These are phyloP conservation scores for Meiosimyza decipiens DNA, from an alignment of 2,888 invertebrate genomes.

Conservation along the genomic window DNA sequence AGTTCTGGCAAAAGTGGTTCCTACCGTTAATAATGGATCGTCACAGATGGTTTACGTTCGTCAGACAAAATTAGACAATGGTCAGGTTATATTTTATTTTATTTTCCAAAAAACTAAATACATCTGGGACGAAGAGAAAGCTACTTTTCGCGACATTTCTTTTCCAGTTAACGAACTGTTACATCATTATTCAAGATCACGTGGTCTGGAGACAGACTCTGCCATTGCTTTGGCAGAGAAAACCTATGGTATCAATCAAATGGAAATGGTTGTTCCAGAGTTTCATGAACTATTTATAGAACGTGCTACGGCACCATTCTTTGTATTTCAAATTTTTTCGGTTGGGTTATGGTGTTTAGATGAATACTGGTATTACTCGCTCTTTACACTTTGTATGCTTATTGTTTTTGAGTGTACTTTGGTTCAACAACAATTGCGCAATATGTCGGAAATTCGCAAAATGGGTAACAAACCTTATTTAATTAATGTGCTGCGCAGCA, in stretches of 20 bases:
- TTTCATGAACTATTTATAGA: slow-evolving; percentile 97
- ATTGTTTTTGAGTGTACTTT: slow-evolving; percentile 97
- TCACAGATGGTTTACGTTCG: slow-evolving; percentile 90
- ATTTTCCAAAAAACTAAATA: slow-evolving; percentile 98
- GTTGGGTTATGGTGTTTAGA: slow-evolving; percentile 99
- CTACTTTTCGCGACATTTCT: slow-evolving; percentile 81
- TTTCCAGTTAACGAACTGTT: slow-evolving; percentile 84
- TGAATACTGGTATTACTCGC: slow-evolving; percentile 98
- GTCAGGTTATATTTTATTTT: slow-evolving; percentile 77
- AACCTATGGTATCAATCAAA: slow-evolving; percentile 89
- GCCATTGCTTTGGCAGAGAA: slow-evolving; percentile 80
- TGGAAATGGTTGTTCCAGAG: slow-evolving; percentile 92
- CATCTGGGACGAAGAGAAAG: slow-evolving; percentile 85
- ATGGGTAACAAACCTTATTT: slow-evolving; percentile 98
- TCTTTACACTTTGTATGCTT: slow-evolving; percentile 96
- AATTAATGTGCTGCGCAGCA: slow-evolving; percentile 89
- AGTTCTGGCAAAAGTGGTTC: slow-evolving; percentile 90
- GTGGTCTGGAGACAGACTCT: slow-evolving; percentile 87
- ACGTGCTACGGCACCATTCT: slow-evolving; percentile 98
- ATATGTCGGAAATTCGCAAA: slow-evolving; percentile 98
- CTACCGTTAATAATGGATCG: slow-evolving; percentile 97
- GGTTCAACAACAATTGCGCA: slow-evolving; percentile 96
- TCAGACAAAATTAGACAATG: slow-evolving; percentile 72
- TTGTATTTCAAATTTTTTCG: slow-evolving; percentile 99
- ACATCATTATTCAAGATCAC: slow-evolving; percentile 82